Base-by-base conservation (phyloP, 2,888 invertebrate species). In the Platycnemis pennipes region DNA sequence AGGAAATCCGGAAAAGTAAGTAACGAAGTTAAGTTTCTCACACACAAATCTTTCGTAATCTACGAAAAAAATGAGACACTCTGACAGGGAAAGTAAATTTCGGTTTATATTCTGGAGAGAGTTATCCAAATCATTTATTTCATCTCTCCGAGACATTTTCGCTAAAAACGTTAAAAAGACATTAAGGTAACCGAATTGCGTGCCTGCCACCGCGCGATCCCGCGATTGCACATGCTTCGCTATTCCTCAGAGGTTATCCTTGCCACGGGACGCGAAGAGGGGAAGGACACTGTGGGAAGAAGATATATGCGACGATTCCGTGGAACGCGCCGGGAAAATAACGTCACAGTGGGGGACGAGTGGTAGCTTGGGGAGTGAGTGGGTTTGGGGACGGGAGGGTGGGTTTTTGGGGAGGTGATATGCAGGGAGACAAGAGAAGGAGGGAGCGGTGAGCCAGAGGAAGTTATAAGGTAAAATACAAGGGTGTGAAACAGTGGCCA, bases 401-500 rank as follows among this genome's bases (percentile, higher is more conserved):
- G 88, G 45, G 88, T 31, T 37, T 22, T 11, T 0, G 88, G 53
- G 22, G 37, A 56, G 26, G 89, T 37, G 22, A 53, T 53, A 37
- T 7, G 49, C 44, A 13, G 86, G 22, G 42, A 42, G 44, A 19
- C 13, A 22, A 13, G 0, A 31, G 88, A 49, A 37, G 7, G 53
- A n/a, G 88, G 31, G n/a, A 37, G 16, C 13, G 44, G 44, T 16
- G 86, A 19, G n/a, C 22, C 11, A 26, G 7, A 44, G 86, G 44
- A 86, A 44, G 22, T 42, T 37, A 86, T 19, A 44, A 86, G 85
- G 85, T 42, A 42, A 89, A 22, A 56, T 49, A 89, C 63, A 63
- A 63, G 63, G n/a, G 89, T 89, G 89, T 89, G 89, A 89, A 89
- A 89, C 53, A 89, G 56, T 7, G 88, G 49, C 46, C 19, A 31